Evolutionary conservation across 1,140 invertebrate species (phyloP).

Genomic region (Bombus confusus): DNA sequence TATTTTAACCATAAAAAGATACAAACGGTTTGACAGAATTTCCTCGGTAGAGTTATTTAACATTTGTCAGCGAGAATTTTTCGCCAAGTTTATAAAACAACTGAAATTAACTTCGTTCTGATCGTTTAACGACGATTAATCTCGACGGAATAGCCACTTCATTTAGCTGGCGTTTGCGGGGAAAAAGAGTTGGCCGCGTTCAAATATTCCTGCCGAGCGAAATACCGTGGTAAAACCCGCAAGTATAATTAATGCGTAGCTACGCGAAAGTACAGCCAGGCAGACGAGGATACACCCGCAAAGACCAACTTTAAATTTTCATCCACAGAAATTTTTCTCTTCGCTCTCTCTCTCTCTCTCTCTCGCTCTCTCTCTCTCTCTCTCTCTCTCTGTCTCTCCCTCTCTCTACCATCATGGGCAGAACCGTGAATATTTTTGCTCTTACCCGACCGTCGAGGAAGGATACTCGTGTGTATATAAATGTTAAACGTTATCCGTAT

Average conservation of each 20-base stretch:
- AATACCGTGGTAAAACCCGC: slow-evolving; percentile 30
- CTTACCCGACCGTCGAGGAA: too few relatives aligned
- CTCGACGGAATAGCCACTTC: slow-evolving; percentile 13
- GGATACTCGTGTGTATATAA: too few relatives aligned
- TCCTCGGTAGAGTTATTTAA: not conserved
- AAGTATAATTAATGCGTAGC: slow-evolving; percentile 40
- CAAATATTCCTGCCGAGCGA: slow-evolving; percentile 19
- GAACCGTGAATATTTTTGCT: too few relatives aligned
- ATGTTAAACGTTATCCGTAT: not conserved
- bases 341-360: too few relatives aligned
- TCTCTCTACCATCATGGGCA: too few relatives aligned
- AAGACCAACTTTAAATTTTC: slow-evolving; percentile 25
- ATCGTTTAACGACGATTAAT: slow-evolving; percentile 37
- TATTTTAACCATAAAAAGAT: too few relatives aligned
- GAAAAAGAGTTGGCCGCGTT: not conserved
- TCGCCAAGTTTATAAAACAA: slow-evolving; percentile 24
- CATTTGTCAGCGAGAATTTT: not conserved
- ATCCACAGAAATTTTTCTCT: not conserved
- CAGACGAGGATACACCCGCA: not conserved
- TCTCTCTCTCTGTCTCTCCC: not conserved
- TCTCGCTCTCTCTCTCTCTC: not conserved
- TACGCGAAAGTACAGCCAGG: slow-evolving; percentile 26
- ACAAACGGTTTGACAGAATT: not conserved
- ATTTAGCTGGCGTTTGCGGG: not conserved
- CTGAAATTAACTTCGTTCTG: not conserved